Conservation (phyloP, 2,113 vertebrate species). For the Danio rerio region GRCz12tu NC_133200.1:21060001-21060500, state of each 20-base stretch:
- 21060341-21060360: constrained; percentile 84
- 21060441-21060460: not conserved
- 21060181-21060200: not conserved
- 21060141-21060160: not conserved
- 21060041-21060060: no score
- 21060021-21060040: no score
- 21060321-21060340: constrained; percentile 78
- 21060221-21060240: constrained; percentile 13
- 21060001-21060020: no score
- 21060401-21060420: constrained; percentile 85
- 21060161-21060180: not conserved
- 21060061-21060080: not conserved
- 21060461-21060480: not conserved
- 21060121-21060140: not conserved
- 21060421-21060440: constrained; percentile 80
- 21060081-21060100: not conserved
- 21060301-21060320: constrained; percentile 82
- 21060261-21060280: not conserved
- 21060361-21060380: constrained; percentile 84
- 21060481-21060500: constrained; percentile 16
- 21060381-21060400: constrained; percentile 79
- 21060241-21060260: constrained; percentile 12
- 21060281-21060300: constrained; percentile 53
- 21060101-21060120: not conserved
- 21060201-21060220: not conserved